Evolutionary conservation across 2,888 invertebrate species (phyloP), one percentile per base, ranked within the genome.

Genomic region (Netelia melanura): DNA sequence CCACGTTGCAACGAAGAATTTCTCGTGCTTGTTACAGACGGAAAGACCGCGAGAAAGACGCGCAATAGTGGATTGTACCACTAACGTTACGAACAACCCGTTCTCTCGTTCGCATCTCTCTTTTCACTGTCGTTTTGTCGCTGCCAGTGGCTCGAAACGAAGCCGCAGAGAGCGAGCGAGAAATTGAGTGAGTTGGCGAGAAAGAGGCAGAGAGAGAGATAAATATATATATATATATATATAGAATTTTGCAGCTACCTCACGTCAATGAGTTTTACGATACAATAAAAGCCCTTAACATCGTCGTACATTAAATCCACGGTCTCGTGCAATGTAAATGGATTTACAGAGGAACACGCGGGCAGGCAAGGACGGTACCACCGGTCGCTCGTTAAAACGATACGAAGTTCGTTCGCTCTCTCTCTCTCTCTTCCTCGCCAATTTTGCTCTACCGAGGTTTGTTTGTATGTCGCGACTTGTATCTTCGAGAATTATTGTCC

Each of bases 241-340:
- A 30, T 2, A 30, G 44, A 9, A 10, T 8, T 48, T 14, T 71
- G 43, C 56, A 58, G 48, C n/a, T n/a, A n/a, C 14, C 17, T 61
- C 44, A 64, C 70, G 65, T 71, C 81, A 82, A 82, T 82, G 76
- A 82, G 70, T 68, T 77, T 82, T 82, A 77, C 81, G 81, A 82
- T 82, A 82, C 81, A 77, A 82, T 77, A 77, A 77, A 77, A 82
- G 76, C 56, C 44, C 68, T 82, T 71, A 76, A 76, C 81, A 65
- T 76, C 58, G 71, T 65, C 17, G 81, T 71, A 71, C 71, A 71
- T 82, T 65, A 65, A 71, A 65, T 65, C 56, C 48, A 21, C 54
- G 54, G 48, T 52, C 52, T 30, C 70, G 76, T 43, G 65, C 81
- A 65, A 82, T 82, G 76, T 82, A 71, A 82, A 82, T 76, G 76